phyloP scores from a whole-genome alignment of 2,888 invertebrate species.

The Sphinx pinastri region DNA sequence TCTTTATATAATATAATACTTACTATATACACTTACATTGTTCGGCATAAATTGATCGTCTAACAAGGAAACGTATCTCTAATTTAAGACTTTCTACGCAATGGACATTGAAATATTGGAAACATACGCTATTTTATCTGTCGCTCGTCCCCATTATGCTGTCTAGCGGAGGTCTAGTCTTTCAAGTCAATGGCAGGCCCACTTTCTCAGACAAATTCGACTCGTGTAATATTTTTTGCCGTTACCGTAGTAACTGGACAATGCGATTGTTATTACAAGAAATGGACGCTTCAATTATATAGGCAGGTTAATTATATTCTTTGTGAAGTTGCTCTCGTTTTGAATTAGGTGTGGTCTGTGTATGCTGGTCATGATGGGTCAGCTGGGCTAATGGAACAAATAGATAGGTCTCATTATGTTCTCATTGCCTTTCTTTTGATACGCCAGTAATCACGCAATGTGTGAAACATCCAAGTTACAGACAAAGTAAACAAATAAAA shows the following conservation, averaged over 20 bases:
- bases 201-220: constrained; percentile 69
- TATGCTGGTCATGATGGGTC: neutral
- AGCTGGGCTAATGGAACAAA: neutral
- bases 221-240: constrained; percentile 67
- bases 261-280: constrained; percentile 64
- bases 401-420: neutral
- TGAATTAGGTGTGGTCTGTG: constrained; percentile 43
- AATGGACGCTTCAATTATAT: constrained; percentile 63
- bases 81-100: neutral
- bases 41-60: neutral
- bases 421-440: neutral
- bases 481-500: too few relatives aligned
- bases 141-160: constrained; percentile 23
- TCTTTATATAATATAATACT: too few relatives aligned
- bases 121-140: neutral
- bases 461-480: too few relatives aligned
- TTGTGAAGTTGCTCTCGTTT: constrained; percentile 48
- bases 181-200: constrained; percentile 68
- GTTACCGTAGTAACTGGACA: constrained; percentile 64
- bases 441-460: too few relatives aligned
- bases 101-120: neutral
- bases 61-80: neutral
- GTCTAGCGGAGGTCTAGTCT: constrained; percentile 78
- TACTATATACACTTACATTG: neutral
- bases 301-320: constrained; percentile 56